A percentile compares a stretch with the other conserved stretches of the same genome.
Evolutionary conservation across 2,888 invertebrate species (phyloP).

Genomic region (Tenthredo livida): DNA sequence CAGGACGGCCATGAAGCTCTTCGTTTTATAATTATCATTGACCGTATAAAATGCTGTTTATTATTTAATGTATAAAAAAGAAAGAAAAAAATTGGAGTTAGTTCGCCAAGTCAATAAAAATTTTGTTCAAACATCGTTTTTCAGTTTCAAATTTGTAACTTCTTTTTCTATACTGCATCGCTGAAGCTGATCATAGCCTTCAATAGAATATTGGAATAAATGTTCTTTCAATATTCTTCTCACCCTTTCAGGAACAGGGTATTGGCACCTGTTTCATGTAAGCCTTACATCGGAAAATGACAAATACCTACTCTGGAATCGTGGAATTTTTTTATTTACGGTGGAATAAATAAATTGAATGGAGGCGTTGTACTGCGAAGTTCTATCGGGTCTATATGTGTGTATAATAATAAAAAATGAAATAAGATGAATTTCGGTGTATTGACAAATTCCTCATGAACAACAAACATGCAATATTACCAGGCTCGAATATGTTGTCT

Average conservation of each 20-base stretch:
- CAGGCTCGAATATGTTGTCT: constrained; percentile 73
- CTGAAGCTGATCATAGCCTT: background rate
- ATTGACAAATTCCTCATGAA: background rate
- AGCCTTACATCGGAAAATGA: constrained; percentile 6
- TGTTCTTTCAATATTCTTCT: background rate
- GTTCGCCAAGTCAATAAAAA: background rate
- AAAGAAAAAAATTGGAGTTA: background rate
- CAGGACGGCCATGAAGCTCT: constrained; percentile 41
- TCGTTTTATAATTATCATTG: constrained; percentile 26
- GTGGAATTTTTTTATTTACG: background rate
- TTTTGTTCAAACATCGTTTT: background rate
- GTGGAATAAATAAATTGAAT: background rate
- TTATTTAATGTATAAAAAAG: background rate
- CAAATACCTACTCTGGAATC: background rate
- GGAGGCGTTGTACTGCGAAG: background rate
- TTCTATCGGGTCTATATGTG: background rate
- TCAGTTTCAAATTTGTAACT: background rate
- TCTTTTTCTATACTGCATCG: background rate
- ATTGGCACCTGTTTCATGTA: background rate
- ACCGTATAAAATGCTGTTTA: background rate
- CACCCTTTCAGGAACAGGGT: background rate
- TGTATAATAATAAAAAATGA: background rate
- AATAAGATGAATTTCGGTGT: background rate
- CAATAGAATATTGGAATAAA: background rate
- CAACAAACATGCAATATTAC: constrained; percentile 60